phyloP scores from a whole-genome alignment of 37 sponge, comb jelly and placozoan genomes.

The Crambe crambe region DNA sequence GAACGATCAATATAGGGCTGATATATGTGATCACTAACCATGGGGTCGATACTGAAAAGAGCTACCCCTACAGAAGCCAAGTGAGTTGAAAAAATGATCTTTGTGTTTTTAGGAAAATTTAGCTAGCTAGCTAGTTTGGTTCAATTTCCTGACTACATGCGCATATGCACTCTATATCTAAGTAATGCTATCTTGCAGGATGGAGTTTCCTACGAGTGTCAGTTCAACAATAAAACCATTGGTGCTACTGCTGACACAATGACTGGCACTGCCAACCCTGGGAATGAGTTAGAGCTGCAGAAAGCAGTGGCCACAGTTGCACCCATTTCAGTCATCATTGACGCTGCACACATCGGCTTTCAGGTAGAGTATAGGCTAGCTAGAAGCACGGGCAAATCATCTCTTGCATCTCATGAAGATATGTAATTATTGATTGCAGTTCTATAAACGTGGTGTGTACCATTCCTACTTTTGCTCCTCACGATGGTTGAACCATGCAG shows the following conservation, averaged over 20 bases:
- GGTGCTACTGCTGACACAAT: slow-evolving; percentile 72
- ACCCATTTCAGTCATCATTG: slow-evolving; percentile 81
- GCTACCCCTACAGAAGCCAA: slow-evolving; percentile 71
- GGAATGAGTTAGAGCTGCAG: slow-evolving; percentile 76
- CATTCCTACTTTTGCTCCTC: slow-evolving; percentile 37
- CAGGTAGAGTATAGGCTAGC: slow-evolving; percentile 55
- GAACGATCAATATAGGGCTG: slow-evolving; percentile 59
- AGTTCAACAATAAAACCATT: slow-evolving; percentile 30
- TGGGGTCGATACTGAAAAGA: slow-evolving; percentile 80
- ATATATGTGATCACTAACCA: slow-evolving; percentile 75
- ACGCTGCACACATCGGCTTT: slow-evolving; percentile 73
- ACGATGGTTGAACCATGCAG: slow-evolving; percentile 26
- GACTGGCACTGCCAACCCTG: slow-evolving; percentile 22
- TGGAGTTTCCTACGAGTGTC: too few relatives aligned
- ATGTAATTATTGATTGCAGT: too few relatives aligned
- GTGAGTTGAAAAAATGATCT: too few relatives aligned
- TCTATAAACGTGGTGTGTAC: slow-evolving; percentile 52
- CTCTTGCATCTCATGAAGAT: too few relatives aligned
- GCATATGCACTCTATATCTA: too few relatives aligned
- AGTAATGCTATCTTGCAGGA: too few relatives aligned
- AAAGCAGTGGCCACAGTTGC: slow-evolving; percentile 84
- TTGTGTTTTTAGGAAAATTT: too few relatives aligned
- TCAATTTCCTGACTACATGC: too few relatives aligned
- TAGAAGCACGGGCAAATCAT: too few relatives aligned
- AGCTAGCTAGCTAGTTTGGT: too few relatives aligned